These are phyloP conservation scores for Deilephila elpenor DNA, from an alignment of 2,888 invertebrate genomes.

Conservation along the genomic window DNA sequence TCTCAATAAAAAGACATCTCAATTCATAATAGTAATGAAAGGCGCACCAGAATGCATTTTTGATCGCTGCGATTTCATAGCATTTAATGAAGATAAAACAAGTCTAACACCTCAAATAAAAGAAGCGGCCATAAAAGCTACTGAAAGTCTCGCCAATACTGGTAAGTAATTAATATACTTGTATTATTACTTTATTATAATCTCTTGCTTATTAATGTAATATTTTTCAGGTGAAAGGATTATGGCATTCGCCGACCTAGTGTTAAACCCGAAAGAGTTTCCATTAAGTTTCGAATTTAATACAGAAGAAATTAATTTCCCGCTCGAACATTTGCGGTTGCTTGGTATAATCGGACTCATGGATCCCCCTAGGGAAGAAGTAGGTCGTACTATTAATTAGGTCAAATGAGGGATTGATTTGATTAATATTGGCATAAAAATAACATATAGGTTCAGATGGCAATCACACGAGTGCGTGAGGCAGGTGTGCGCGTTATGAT, in stretches of 20 bases:
- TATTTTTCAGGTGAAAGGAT: slow-evolving; percentile 90
- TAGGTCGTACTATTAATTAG: slow-evolving; percentile 38
- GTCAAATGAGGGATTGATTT: background rate
- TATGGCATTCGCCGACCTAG: slow-evolving; percentile 94
- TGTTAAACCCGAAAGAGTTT: slow-evolving; percentile 93
- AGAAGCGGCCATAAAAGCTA: slow-evolving; percentile 55
- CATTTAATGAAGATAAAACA: slow-evolving; percentile 90
- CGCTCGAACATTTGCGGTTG: slow-evolving; percentile 92
- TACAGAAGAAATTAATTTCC: slow-evolving; percentile 94
- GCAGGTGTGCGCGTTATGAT: slow-evolving; percentile 92
- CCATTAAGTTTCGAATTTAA: slow-evolving; percentile 95
- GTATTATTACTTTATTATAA: background rate
- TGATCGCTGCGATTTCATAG: slow-evolving; percentile 92
- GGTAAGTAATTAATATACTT: slow-evolving; percentile 58
- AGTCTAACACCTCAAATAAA: slow-evolving; percentile 59
- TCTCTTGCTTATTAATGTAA: slow-evolving; percentile 70
- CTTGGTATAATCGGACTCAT: slow-evolving; percentile 98
- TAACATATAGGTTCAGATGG: slow-evolving; percentile 66
- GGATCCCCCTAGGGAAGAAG: slow-evolving; percentile 91
- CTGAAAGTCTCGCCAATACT: slow-evolving; percentile 67
- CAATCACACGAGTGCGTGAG: slow-evolving; percentile 87
- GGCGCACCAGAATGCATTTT: slow-evolving; percentile 98
- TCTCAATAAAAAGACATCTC: slow-evolving; percentile 91
- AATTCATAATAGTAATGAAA: slow-evolving; percentile 96
- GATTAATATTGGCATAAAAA: background rate